Evolutionary conservation across 2,888 invertebrate species (phyloP), one percentile per base, ranked within the genome.

Genomic region (Himalopsyche tibetana): DNA sequence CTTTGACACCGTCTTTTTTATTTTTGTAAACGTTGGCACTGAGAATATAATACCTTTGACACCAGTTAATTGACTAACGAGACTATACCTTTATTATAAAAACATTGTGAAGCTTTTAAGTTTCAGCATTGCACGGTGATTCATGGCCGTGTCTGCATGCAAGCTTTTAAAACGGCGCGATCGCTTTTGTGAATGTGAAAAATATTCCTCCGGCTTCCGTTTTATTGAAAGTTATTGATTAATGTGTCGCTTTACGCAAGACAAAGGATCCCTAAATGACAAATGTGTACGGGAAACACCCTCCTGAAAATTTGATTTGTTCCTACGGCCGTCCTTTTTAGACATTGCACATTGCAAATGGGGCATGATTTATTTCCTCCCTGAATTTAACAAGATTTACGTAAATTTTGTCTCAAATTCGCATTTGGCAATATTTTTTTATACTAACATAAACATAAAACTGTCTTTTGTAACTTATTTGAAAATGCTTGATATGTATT

Each of bases 261-360:
- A 74, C 74, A 74, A 74, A 74, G 74, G 74, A 74, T 74, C 74
- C 74, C 74, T 38, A 74, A 74, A 74, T 74, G 74, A 74, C 74
- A 74, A 74, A 74, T 74, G 74, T 36, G 28, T 36, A 74, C 74
- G 36, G 38, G 74, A 36, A 74, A 74, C 74, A 74, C 74, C 74
- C 74, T 74, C 38, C 74, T 15, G 74, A 74, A 74, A 74, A 74
- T 74, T 74, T 74, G 74, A 74, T 74, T 74, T 74, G 74, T 74
- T 74, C 74, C 74, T 74, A 36, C 74, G 36, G 38, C 74, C 74
- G 38, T 74, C 74, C 74, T 74, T 74, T 74, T 74, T 74, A 36
- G 74, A 74, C 74, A 74, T 74, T 74, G 63, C 63, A 63, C 63
- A 63, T 11, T 63, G 74, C 38, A 74, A 38, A 74, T 38, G 74